Base-by-base conservation (phyloP, 2,888 invertebrate species). In the Drosophila barbarae region DNA sequence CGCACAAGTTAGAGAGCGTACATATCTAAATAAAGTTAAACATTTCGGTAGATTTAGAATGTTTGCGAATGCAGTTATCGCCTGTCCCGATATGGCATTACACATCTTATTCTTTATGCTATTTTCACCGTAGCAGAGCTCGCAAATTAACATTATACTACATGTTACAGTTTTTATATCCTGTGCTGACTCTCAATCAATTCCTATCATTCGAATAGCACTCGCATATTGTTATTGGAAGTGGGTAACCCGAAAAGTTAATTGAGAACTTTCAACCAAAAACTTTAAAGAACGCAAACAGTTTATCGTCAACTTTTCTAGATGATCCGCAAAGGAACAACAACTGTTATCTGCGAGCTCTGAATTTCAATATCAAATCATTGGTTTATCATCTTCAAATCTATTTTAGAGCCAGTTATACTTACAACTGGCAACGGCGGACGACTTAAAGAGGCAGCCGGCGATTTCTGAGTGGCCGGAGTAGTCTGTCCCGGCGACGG, bases 381-480 rank as follows among this genome's bases (percentile, higher is more conserved):
- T 18, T n/a, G 4, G 2, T 18, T 4, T 1, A 18, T 12, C 3
- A 12, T 12, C 15, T 3, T 18, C 0, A 18, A 8, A 18, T 12
- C 8, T 8, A 13, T 18, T 3, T 28, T 1, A 15, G 1, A 5
- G 8, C 23, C 35, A 13, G 58, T 73, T 7, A 58, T 74, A 91
- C 91, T 91, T 87, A 94, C 93, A 58, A 93, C 93, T 68, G 95
- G 95, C 77, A 95, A 89, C 30, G 95, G 95, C 64, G 95, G 95
- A 32, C 94, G 91, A 72, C 85, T 87, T 4, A 91, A 90, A 70
- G 90, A 90, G 59, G 89, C 90, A 47, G 91, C 91, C 72, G 91
- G 91, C 21, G 91, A 91, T 70, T 91, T 90, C 68, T 89, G 89
- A 46, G 90, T 85, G 13, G 81, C 81, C 60, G 89, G 86, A 13